Conservation (phyloP, 2,113 vertebrate species). For the Cygnus buccinator region DNA sequence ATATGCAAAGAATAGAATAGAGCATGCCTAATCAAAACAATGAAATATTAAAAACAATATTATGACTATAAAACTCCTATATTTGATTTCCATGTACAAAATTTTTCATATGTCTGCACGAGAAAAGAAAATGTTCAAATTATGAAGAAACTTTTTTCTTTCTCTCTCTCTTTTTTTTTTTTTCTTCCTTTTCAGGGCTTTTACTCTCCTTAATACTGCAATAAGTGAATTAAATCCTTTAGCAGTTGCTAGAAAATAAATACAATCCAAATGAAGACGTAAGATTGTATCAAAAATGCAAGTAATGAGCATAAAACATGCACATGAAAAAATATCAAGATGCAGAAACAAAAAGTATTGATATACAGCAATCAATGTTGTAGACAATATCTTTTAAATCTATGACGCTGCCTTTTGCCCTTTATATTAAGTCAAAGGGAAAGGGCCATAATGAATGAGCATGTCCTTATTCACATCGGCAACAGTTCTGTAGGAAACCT, state of each 20-base stretch:
- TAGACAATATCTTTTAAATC: slow-evolving; percentile 75
- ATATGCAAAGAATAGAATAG: neutral
- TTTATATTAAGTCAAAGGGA: slow-evolving; percentile 75
- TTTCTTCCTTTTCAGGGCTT: no score
- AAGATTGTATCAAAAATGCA: slow-evolving; percentile 33
- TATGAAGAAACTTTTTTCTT: neutral
- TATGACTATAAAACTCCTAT: neutral
- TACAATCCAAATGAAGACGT: neutral
- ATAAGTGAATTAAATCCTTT: accelerated
- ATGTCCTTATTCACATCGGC: slow-evolving; percentile 44
- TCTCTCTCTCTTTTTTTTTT: neutral
- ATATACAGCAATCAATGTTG: slow-evolving; percentile 66
- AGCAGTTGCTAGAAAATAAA: neutral
- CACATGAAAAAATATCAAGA: neutral
- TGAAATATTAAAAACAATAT: neutral
- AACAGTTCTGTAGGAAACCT: slow-evolving; percentile 51
- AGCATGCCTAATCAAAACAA: neutral
- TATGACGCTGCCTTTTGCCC: slow-evolving; percentile 75
- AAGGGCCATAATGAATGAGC: slow-evolving; percentile 67
- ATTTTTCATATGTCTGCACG: neutral
- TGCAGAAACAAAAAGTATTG: slow-evolving; percentile 30
- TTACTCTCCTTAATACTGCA: neutral
- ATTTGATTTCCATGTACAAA: neutral
- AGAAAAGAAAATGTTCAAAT: neutral
- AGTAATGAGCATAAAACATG: neutral